These are phyloP conservation scores for Bembecia ichneumoniformis DNA, from an alignment of 2,888 invertebrate genomes.

Conservation along the genomic window DNA sequence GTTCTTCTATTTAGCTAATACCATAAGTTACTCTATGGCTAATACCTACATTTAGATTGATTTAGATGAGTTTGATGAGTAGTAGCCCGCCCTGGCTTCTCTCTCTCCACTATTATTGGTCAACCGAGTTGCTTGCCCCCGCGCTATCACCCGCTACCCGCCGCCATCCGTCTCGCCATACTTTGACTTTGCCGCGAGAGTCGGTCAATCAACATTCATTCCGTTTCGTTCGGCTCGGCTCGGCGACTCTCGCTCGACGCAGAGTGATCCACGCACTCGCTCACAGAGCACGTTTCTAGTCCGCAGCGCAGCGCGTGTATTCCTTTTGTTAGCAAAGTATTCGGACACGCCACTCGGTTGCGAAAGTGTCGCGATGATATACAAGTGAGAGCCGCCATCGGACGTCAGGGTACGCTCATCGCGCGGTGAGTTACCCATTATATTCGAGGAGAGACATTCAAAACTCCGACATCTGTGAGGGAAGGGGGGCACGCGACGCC, in stretches of 20 bases:
- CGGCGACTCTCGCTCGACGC: neutral
- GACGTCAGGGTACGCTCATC: conserved; percentile 67
- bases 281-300: conserved; percentile 28
- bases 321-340: conserved; percentile 34
- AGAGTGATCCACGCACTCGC: conserved; percentile 6
- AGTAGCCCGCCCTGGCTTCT: too few species aligned
- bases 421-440: conserved; percentile 60
- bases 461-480: conserved; percentile 56
- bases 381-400: conserved; percentile 66
- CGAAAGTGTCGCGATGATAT: conserved; percentile 72
- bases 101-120: too few species aligned
- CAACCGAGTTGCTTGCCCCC: too few species aligned
- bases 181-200: neutral
- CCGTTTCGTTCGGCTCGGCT: conserved; percentile 3
- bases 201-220: neutral
- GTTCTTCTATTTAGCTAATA: too few species aligned
- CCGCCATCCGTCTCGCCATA: neutral
- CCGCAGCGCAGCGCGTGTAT: conserved; percentile 39
- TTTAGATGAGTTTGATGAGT: too few species aligned
- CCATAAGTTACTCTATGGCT: too few species aligned
- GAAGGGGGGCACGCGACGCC: conserved; percentile 66
- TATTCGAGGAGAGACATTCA: conserved; percentile 58
- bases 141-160: too few species aligned
- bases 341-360: conserved; percentile 65
- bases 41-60: too few species aligned